Evolutionary conservation across 2,888 invertebrate species (phyloP), one percentile per base, ranked within the genome.

Genomic region (Clanis bilineata): DNA sequence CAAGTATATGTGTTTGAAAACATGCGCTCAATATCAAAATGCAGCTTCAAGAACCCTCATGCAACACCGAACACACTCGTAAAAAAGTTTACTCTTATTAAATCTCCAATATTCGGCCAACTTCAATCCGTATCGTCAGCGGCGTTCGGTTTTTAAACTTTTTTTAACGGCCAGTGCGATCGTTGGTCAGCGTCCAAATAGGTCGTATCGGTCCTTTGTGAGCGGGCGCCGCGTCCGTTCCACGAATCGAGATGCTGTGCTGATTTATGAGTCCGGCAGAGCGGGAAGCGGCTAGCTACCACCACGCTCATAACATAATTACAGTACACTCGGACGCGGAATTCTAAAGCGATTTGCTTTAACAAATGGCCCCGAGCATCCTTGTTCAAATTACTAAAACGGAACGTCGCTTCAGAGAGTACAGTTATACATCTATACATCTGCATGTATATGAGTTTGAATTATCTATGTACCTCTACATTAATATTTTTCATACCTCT

Each of bases 111-210:
- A 51, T 51, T 51, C 45, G 1, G 18, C 54, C 38, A 45, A 54
- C 32, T 18, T 36, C 32, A 23, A 36, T 43, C 32, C 43, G 22
- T 22, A 63, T 63, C 1, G 66, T 67, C 51, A 32, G 63, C 71
- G 69, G 51, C 62, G 63, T 36, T 15, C 9, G 7, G 41, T 75
- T 57, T 45, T 45, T 38, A 47, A 45, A 45, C 36, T 38, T 39
- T 58, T 58, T 58, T 58, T 58, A 22, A 58, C 18, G 23, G n/a
- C 36, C 38, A 18, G 38, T 39, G 25, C 25, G 25, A 44, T 58
- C 36, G 47, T 47, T 73, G 73, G 73, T 72, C 64, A 62, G 59
- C 43, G 59, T 70, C 73, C 70, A 73, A 71, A 72, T 73, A 66
- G 73, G 71, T 69, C 70, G 68, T 22, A 66, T 66, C 64, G 63